Evolutionary conservation across 2,797 vertebrate species (phyloP), one percentile per base, ranked within the genome.

Genomic region (Petrocephalus sullivani): DNA sequence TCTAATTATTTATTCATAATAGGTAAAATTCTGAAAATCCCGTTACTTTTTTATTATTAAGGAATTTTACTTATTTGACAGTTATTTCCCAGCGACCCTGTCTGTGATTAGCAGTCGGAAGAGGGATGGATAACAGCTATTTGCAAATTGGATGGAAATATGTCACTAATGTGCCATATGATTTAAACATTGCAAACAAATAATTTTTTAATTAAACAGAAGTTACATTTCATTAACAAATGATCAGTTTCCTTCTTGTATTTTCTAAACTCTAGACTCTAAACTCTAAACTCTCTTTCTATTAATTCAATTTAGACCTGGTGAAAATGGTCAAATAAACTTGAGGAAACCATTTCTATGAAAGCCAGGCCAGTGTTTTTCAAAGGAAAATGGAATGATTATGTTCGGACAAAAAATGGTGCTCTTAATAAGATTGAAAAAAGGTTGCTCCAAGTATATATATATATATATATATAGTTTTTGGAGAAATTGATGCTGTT

Each of bases 361-460:
- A 93, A 87, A 86, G 91, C 87, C 58, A 84, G 91, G 90, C 71
- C 90, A 89, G 91, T 89, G 90, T 92, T 89, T 93, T 93, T 91
- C 88, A 53, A 75, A 90, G 91, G 91, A 92, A 96, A 94, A 94
- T 93, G 90, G 93, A 91, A 92, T 95, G 93, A 95, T 96, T 95
- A 94, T 88, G 21, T 90, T 92, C 89, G 91, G 93, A 91, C 89
- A 89, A 94, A 95, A 95, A 86, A 86, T 49, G 19, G 93, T 93
- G 93, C 94, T 94, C 94, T 93, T 93, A 92, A 92, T 89, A 91
- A 94, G 90, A 94, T 93, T 94, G 94, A 91, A 92, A 91, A 60
- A 87, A 91, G 92, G 91, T 91, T 87, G 90, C 87, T 89, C 82
- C 87, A 89, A 88, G 90, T 94, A 6, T 41, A 41, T 54, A 56